Conservation (phyloP, 2,797 vertebrate species). For the Phrynocephalus forsythii region DNA sequence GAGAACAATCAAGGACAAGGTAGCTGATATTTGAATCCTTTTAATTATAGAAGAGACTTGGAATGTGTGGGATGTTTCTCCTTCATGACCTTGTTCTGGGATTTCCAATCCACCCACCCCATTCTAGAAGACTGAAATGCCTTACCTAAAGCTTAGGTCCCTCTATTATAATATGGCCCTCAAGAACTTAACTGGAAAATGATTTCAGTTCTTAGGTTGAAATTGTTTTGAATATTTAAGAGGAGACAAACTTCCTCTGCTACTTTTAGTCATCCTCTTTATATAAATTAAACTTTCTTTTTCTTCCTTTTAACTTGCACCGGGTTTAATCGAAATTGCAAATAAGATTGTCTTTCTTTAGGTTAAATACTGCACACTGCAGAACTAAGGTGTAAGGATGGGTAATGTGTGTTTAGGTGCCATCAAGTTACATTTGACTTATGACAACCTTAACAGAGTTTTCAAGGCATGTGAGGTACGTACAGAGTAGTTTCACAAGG, state of each 20-base stretch:
- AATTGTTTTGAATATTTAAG: background rate
- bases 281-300: background rate
- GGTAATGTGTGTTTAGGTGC: too few relatives aligned
- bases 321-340: slow-evolving; percentile 26
- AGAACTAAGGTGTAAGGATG: background rate
- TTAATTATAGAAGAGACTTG: background rate
- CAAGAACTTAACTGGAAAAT: background rate
- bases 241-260: background rate
- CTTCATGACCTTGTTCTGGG: background rate
- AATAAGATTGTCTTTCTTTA: slow-evolving; percentile 27
- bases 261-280: background rate
- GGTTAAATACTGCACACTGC: slow-evolving; percentile 20
- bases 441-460: too few relatives aligned
- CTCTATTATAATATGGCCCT: background rate
- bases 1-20: background rate
- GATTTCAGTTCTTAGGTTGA: too few relatives aligned
- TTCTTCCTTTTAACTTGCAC: background rate
- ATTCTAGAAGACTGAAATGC: too few relatives aligned
- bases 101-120: background rate
- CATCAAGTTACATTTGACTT: too few relatives aligned
- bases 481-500: too few relatives aligned
- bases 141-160: too few relatives aligned
- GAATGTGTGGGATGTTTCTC: background rate
- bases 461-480: too few relatives aligned
- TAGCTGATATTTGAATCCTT: background rate